Conservation (phyloP, 2,888 invertebrate genomes). For the Encarsia formosa region DNA sequence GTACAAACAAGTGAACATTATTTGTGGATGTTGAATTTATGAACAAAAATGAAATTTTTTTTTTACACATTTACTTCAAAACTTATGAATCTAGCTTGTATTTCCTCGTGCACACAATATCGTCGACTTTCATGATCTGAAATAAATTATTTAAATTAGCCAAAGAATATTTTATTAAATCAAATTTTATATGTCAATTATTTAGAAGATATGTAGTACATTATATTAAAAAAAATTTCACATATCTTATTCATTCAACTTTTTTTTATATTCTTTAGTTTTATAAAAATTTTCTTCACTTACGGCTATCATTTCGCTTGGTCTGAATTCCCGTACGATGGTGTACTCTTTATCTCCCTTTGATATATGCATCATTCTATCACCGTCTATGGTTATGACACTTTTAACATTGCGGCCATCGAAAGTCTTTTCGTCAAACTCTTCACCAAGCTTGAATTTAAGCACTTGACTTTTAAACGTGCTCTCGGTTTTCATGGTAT, state of each 20-base stretch:
- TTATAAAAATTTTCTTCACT: constrained; percentile 42
- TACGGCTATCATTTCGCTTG: constrained; percentile 73
- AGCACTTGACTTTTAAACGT: constrained; percentile 84
- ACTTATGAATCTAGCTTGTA: constrained; percentile 72
- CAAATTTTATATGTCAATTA: background rate
- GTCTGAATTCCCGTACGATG: constrained; percentile 71
- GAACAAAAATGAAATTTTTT: too few species aligned
- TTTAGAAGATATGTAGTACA: too few species aligned
- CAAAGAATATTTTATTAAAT: background rate
- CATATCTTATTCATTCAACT: too few species aligned
- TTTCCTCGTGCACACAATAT: constrained; percentile 68
- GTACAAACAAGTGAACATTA: too few species aligned
- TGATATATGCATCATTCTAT: constrained; percentile 77
- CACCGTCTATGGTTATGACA: constrained; percentile 72
- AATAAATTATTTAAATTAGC: constrained; percentile 39
- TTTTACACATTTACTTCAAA: too few species aligned
- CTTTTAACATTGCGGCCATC: constrained; percentile 85
- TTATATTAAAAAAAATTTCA: too few species aligned
- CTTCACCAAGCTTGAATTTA: constrained; percentile 79
- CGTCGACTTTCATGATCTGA: constrained; percentile 69
- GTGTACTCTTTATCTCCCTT: constrained; percentile 70
- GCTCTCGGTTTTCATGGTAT: constrained; percentile 75
- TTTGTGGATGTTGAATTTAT: too few species aligned
- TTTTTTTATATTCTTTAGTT: background rate
- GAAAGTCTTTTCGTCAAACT: constrained; percentile 86